A percentile compares a stretch with the other conserved stretches of the same genome.
These are phyloP conservation scores for Spodoptera frugiperda DNA, from an alignment of 1,140 invertebrate species.

Conservation along the genomic window DNA sequence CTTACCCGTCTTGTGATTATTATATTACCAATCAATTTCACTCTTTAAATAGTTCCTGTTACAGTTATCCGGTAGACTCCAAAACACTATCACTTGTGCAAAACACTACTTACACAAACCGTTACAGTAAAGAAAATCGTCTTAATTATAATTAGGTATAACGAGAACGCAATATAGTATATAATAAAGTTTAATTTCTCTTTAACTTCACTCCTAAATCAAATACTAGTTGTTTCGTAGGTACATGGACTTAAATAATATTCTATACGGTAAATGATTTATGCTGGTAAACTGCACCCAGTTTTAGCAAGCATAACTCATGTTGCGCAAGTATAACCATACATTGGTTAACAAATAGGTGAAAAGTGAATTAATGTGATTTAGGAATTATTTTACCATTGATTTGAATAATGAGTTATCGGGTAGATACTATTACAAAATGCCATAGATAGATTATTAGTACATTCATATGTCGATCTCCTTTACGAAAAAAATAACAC, in stretches of 20 bases:
- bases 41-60: background rate
- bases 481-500: no score
- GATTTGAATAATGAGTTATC: background rate
- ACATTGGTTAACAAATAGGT: background rate
- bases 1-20: conserved; percentile 9
- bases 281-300: conserved; percentile 7
- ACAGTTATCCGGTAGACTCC: no score
- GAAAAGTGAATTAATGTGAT: background rate
- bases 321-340: no score
- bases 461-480: no score
- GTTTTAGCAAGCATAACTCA: conserved; percentile 15
- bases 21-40: background rate
- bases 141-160: no score
- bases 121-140: no score
- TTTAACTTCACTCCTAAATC: background rate
- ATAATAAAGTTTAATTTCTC: background rate
- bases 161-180: no score
- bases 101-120: no score
- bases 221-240: background rate
- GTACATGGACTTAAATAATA: background rate
- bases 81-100: no score
- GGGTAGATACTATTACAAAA: no score
- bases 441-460: no score
- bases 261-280: background rate
- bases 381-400: conserved; percentile 7